Evolutionary conservation across 1,140 invertebrate species (phyloP), one percentile per base, ranked within the genome.

Genomic region (Cheumatopsyche charites): DNA sequence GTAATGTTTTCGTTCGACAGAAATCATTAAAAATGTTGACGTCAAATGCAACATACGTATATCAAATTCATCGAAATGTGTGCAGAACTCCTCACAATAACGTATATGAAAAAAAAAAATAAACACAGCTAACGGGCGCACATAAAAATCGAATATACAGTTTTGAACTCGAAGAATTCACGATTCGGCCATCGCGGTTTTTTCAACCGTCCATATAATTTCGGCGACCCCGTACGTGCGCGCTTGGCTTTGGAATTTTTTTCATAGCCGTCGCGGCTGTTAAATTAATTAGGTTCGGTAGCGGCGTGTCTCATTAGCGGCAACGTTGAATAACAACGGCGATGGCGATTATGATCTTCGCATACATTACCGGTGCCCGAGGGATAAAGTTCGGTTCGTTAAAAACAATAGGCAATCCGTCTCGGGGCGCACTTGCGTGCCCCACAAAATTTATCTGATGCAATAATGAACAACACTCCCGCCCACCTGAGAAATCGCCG

Each of bases 321-420:
- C 63, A 72, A 75, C 67, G 67, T 70, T 47, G 58, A 73, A 73
- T 58, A 69, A 49, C 52, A 62, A 66, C 67, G 43, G 26, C 9
- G 29, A 36, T 4, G 29, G 63, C 55, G 71, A 75, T 72, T 61
- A 67, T 62, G 55, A 72, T 75, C 74, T 71, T 55, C 47, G 71
- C 74, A 73, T 75, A 73, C 62, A 70, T 75, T 73, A 75, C 15
- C 15, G 11, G 66, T 0, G 45, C 19, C 23, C 47, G 47, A 4
- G 17, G 55, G 66, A 71, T 73, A 73, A 75, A 68, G 70, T 71
- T 68, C 65, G 63, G 62, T 75, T 75, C 74, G 70, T 75, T 75
- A 75, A 73, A 75, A 73, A 75, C 71, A 75, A 75, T 68, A 68
- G 66, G 74, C 66, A 71, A 75, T 75, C 74, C 63, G 71, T 75